Conservation (phyloP, 2,888 invertebrate genomes). For the Xylocampa areola region DNA sequence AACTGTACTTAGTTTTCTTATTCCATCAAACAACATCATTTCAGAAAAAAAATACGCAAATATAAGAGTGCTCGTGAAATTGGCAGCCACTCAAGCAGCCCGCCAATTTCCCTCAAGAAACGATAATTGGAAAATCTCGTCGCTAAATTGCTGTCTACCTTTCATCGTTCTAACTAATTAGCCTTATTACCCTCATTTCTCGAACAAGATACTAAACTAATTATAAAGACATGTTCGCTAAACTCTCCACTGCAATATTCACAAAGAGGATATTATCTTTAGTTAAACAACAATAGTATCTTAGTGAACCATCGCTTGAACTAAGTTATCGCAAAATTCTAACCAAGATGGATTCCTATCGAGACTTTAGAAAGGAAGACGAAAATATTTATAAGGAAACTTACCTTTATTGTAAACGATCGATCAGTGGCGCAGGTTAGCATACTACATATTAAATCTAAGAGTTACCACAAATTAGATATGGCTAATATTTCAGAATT, state of each 20-base stretch:
- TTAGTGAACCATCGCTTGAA: slow-evolving; percentile 64
- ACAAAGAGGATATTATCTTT: slow-evolving; percentile 33
- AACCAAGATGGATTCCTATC: slow-evolving; percentile 45
- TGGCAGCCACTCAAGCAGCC: slow-evolving; percentile 8
- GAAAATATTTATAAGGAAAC: slow-evolving; percentile 20
- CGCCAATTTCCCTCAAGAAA: slow-evolving; percentile 12
- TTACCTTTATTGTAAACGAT: not conserved
- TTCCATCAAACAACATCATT: no score
- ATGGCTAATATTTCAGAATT: no score
- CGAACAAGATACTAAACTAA: slow-evolving; percentile 30
- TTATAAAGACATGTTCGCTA: slow-evolving; percentile 43
- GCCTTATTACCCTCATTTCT: slow-evolving; percentile 34
- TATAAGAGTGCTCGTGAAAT: no score
- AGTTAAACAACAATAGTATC: slow-evolving; percentile 65
- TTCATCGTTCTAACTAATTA: slow-evolving; percentile 25
- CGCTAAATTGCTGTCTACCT: slow-evolving; percentile 9
- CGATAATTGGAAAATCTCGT: slow-evolving; percentile 8
- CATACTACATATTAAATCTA: no score
- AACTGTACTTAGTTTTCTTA: no score
- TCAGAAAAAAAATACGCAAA: no score
- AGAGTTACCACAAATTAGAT: no score
- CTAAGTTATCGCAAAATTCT: slow-evolving; percentile 47
- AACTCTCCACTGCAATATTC: slow-evolving; percentile 47
- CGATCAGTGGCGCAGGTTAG: no score
- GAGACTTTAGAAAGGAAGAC: slow-evolving; percentile 29